phyloP scores from a whole-genome alignment of 2,113 vertebrate species.

The Nothobranchius kuhntae region DNA sequence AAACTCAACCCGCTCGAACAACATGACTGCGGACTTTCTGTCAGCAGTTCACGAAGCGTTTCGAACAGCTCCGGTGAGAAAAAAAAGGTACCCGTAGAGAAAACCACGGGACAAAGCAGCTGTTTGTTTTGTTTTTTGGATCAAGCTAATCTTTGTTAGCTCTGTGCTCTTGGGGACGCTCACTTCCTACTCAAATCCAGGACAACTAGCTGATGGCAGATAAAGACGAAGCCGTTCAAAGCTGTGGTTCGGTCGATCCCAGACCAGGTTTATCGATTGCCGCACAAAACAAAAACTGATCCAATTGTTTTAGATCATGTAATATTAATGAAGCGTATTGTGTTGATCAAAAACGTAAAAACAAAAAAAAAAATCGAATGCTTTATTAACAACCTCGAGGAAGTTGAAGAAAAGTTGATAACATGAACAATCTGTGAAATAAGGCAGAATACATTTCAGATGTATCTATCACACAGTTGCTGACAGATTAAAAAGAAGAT shows the following conservation, averaged over 20 bases:
- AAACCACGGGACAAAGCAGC: neutral
- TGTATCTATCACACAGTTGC: no score
- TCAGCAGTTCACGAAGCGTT: neutral
- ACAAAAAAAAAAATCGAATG: no score
- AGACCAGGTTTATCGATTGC: slow-evolving; percentile 23
- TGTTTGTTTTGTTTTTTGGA: neutral
- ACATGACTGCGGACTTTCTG: slow-evolving; percentile 40
- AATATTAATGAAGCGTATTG: no score
- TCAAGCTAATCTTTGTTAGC: slow-evolving; percentile 42
- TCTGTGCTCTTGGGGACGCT: neutral
- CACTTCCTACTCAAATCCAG: slow-evolving; percentile 58
- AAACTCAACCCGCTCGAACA: slow-evolving; percentile 8
- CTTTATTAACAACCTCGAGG: no score
- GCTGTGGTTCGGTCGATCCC: slow-evolving; percentile 30
- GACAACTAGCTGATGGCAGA: slow-evolving; percentile 42
- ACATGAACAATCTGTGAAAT: no score
- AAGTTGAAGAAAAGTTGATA: no score
- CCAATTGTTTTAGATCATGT: no score
- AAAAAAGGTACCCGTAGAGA: neutral
- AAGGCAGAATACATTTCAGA: no score
- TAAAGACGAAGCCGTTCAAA: neutral
- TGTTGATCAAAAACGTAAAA: no score
- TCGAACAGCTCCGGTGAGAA: rapidly evolving
- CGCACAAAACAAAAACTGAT: neutral
- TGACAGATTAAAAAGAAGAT: no score